Conservation (phyloP, 2,888 invertebrate species). For the Meteorus cinctellus region DNA sequence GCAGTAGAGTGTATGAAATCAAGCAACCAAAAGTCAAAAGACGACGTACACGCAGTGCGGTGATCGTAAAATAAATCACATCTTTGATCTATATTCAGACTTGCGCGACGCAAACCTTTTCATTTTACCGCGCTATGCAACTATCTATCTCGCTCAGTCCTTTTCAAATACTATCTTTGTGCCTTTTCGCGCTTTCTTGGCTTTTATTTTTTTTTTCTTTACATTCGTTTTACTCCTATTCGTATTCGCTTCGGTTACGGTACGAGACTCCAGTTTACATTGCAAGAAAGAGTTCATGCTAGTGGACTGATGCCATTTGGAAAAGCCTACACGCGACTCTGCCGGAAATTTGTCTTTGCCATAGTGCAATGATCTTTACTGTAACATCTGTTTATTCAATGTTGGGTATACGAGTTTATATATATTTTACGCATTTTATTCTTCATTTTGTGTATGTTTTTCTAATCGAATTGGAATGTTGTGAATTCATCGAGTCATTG, state of each 20-base stretch:
- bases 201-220: slow-evolving; percentile 16
- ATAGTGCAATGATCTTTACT: slow-evolving; percentile 13
- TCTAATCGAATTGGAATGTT: too few relatives aligned
- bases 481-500: too few relatives aligned
- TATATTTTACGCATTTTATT: background rate
- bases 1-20: slow-evolving; percentile 27
- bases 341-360: slow-evolving; percentile 19
- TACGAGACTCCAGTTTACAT: slow-evolving; percentile 20
- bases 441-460: too few relatives aligned
- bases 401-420: background rate
- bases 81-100: slow-evolving; percentile 71
- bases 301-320: background rate
- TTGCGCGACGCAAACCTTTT: slow-evolving; percentile 23
- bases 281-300: background rate
- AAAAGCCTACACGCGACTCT: slow-evolving; percentile 1
- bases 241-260: background rate
- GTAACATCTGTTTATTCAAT: slow-evolving; percentile 19
- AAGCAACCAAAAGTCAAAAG: slow-evolving; percentile 13
- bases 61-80: slow-evolving; percentile 69
- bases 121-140: slow-evolving; percentile 33
- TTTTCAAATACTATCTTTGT: background rate
- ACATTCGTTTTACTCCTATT: background rate
- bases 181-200: background rate
- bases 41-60: slow-evolving; percentile 37
- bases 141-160: background rate